Percentiles rank a stretch among this genome's conserved stretches.
Conservation (phyloP, 2,888 invertebrate species). For the Acanthopleura granulata region DNA sequence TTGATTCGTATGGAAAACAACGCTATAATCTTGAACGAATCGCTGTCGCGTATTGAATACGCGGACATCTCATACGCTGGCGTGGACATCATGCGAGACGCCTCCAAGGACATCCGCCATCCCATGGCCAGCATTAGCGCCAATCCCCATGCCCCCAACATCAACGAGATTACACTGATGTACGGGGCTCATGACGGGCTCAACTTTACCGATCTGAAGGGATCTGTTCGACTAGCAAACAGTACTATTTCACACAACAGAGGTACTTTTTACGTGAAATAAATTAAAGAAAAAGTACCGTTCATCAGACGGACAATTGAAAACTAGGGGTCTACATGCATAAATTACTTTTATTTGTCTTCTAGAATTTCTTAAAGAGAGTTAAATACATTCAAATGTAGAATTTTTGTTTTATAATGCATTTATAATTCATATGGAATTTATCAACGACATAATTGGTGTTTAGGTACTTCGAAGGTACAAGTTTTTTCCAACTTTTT, state of each 20-base stretch:
- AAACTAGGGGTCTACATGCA: too few relatives aligned
- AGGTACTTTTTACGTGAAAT: conserved; percentile 69
- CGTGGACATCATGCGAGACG: conserved; percentile 49
- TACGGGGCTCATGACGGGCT: conserved; percentile 89
- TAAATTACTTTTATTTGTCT: too few relatives aligned
- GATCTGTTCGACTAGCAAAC: conserved; percentile 57
- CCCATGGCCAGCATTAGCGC: conserved; percentile 65
- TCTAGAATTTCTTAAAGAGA: too few relatives aligned
- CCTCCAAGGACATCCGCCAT: conserved; percentile 38
- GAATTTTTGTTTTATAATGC: too few relatives aligned
- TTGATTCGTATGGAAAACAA: not conserved
- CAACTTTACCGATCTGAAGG: conserved; percentile 55
- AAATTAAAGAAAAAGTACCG: too few relatives aligned
- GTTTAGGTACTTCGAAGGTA: too few relatives aligned
- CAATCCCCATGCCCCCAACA: conserved; percentile 79
- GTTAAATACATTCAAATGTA: too few relatives aligned
- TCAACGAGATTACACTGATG: conserved; percentile 85
- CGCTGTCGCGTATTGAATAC: conserved; percentile 84
- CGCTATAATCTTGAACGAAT: conserved; percentile 71
- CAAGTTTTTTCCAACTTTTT: too few relatives aligned
- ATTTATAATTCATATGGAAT: too few relatives aligned
- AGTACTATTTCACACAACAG: conserved; percentile 80
- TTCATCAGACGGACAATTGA: too few relatives aligned
- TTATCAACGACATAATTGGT: too few relatives aligned
- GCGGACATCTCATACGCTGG: conserved; percentile 79